Evolutionary conservation across 2,113 vertebrate species (phyloP).

Genomic region (Vimba vimba): DNA sequence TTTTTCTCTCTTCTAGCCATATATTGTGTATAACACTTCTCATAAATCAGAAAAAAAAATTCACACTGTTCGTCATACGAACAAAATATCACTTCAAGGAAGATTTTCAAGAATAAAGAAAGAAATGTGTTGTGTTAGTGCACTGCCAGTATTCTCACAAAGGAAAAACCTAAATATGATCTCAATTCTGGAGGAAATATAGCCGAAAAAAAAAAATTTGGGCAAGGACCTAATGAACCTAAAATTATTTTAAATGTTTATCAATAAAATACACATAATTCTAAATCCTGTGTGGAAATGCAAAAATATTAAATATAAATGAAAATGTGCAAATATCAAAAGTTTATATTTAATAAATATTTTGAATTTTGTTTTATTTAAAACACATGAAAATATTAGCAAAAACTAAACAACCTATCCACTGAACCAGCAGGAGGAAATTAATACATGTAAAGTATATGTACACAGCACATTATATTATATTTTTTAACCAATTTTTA

Average conservation of each 20-base stretch:
- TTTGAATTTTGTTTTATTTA: too few species aligned
- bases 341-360: too few species aligned
- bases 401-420: too few species aligned
- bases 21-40: not conserved
- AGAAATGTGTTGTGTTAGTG: not conserved
- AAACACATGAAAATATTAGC: too few species aligned
- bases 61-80: not conserved
- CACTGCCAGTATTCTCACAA: not conserved
- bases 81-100: constrained; percentile 5
- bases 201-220: not conserved
- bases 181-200: not conserved
- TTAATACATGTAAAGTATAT: too few species aligned
- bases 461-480: not conserved
- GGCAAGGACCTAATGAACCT: not conserved
- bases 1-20: constrained; percentile 17
- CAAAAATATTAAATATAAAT: too few species aligned
- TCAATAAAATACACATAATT: too few species aligned
- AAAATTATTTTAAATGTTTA: not conserved
- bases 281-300: too few species aligned
- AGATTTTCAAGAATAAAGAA: not conserved
- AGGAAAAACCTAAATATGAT: not conserved
- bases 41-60: constrained; percentile 8
- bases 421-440: too few species aligned
- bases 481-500: not conserved
- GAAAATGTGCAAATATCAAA: too few species aligned